Evolutionary conservation across 1,140 invertebrate species (phyloP), one percentile per base, ranked within the genome.

Genomic region (Zaprionus nigranus): DNA sequence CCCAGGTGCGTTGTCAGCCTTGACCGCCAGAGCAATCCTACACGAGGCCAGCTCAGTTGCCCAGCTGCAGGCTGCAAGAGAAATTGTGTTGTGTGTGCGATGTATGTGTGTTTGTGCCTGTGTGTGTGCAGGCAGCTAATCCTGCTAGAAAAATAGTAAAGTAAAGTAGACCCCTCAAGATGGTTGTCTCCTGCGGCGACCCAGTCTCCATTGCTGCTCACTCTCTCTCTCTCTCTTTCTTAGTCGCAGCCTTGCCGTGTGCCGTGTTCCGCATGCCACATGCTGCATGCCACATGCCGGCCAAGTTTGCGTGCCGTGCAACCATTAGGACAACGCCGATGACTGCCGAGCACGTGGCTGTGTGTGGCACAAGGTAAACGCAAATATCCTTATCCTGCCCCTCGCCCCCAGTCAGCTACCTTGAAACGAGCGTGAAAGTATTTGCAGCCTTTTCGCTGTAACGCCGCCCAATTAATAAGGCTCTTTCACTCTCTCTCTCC

Each of bases 401-500:
- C 43, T 11, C 61, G n/a, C 38, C 62, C 7, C 15, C 38, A 15
- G 66, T 61, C 57, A 61, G 57, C 34, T 28, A 46, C 73, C 83
- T 81, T 78, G 84, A 88, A 87, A 87, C 78, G 81, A 87, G 84
- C 84, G 85, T 87, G 84, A 87, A 87, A 87, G 84, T 88, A 87
- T 87, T 88, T 78, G 68, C 78, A 78, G 84, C 70, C 75, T 80
- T 87, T 85, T 87, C 63, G 79, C 66, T 75, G 75, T 87, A 83
- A 65, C 78, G 62, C 74, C 78, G 64, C 65, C 84, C 84, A 87
- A 87, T 88, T 87, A 88, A 87, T 88, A 88, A 88, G 76, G 56
- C 61, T 36, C 60, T 9, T 7, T 59, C 28, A 9, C n/a, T 6
- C 22, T 40, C n/a, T 6, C 22, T 40, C 17, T 34, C 26, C 5